Evolutionary conservation across 2,797 vertebrate species (phyloP).

Genomic region (Myioborus melanocephalus): DNA sequence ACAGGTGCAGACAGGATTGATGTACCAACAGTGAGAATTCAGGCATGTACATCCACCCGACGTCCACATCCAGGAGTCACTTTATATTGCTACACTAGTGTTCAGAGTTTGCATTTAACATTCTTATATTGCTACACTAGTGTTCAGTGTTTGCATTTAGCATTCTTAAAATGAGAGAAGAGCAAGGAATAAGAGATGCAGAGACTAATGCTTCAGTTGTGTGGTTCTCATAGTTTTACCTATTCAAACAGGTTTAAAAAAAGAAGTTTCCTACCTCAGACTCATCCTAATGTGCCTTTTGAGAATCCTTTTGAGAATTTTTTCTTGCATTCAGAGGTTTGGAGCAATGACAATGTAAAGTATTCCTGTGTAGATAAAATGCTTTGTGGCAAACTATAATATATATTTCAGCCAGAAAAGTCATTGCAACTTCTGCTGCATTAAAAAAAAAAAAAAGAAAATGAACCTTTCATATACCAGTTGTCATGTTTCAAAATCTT

Average conservation of each 20-base stretch:
- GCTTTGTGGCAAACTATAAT: background rate
- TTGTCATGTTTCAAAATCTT: background rate
- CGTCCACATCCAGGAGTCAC: background rate
- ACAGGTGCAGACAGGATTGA: background rate
- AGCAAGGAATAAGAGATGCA: background rate
- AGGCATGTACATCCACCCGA: background rate
- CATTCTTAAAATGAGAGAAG: slow-evolving; percentile 6
- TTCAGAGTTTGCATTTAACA: background rate
- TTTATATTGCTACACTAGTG: background rate
- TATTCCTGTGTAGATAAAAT: background rate
- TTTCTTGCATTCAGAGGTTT: background rate
- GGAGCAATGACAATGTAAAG: background rate
- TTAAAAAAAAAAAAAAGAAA: background rate
- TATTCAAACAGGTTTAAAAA: background rate
- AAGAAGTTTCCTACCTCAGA: background rate
- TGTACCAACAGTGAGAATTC: background rate
- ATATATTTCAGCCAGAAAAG: background rate
- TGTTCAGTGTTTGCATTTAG: background rate
- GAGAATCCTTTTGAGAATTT: background rate
- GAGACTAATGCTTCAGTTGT: background rate
- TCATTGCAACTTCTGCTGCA: background rate
- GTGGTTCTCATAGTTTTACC: background rate
- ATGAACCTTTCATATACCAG: background rate
- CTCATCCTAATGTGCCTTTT: slow-evolving; percentile 10
- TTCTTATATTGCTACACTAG: background rate